Evolutionary conservation across 92 coral and sea anemone species (phyloP), one percentile per base, ranked within the genome.

Genomic region (Micromussa lordhowensis): DNA sequence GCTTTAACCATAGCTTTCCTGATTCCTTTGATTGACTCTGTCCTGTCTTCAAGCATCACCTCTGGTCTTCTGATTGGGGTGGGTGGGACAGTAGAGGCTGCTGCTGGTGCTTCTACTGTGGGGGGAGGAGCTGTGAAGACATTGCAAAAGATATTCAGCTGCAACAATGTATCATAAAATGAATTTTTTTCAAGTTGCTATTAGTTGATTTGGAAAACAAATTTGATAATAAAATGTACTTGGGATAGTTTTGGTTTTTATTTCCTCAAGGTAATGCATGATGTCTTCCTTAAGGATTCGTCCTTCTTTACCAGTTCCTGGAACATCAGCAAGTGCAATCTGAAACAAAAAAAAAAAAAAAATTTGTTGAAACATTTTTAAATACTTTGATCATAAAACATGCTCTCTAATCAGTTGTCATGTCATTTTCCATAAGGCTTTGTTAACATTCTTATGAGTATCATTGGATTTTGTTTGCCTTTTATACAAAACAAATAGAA

Each of bases 271-370:
- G 69, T 89, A 98, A 30, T 81, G 71, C 85, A 98, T 19, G 19
- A 98, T 95, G 54, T 98, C 99, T 79, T 98, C 99, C 88, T 98
- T 98, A 68, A 98, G 85, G 28, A 98, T 58, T 80, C 98, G 85
- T 2, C 98, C 99, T 90, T 93, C 98, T 81, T 89, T 96, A 58
- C 99, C 99, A 24, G 98, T 94, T 34, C 98, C 98, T 44, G 78
- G 72, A 16, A 98, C 93, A 71, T 96, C 92, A 59, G 77, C 82
- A 81, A 98, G 80, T 63, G 83, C 77, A 61, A 98, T 88, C 99
- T 98, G 64, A 55, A 51, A 58, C 68, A 80, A 16, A 18, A 79
- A 8, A 32, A 6, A 53, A 17, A 12, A 49, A 53, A 21, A 70
- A 36, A 1, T 17, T 29, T 35, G 28, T 17, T 13, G 14, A 44